Evolutionary conservation across 2,888 invertebrate genomes (phyloP), one percentile per base, ranked within the genome.

Genomic region (Xylota segnis): DNA sequence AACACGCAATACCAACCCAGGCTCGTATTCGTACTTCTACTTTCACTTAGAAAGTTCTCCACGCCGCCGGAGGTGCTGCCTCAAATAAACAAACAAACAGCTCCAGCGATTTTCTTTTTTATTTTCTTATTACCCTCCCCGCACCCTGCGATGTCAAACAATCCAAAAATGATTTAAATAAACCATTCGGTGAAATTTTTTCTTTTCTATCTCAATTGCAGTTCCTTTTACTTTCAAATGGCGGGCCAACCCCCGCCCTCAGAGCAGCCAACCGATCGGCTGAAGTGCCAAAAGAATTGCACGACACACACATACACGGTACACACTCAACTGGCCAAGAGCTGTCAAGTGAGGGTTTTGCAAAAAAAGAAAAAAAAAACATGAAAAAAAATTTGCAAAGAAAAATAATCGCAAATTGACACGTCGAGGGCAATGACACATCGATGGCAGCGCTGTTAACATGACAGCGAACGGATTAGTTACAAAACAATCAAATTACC

Each of bases 11-110:
- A 43, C 63, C 45, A 70, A 52, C 27, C 27, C 61, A 47, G 58
- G 71, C 63, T 65, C 50, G 50, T 16, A 50, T 63, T 45, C 37
- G 52, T 74, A 70, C 84, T 81, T 81, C 82, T 86, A 82, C 86
- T 86, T 86, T 86, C 86, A 86, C 86, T 86, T 86, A 86, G 86
- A 86, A 86, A 86, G 82, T 86, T 86, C 86, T 86, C 82, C 81
- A 82, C 76, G 59, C 32, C 81, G 59, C 32, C 81, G 59, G 54
- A 61, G 65, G 65, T 47, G 75, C 70, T 70, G 82, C 27, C 70
- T 68, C 72, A 76, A 86, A 82, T 66, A 71, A 79, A 76, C 74
- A 79, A 79, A 83, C 54, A 74, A 84, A 58, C 74, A 75, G 66
- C 70, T 47, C 14, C 29, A 70, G 34, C 23, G 74, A 71, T 79